Base-by-base conservation (phyloP, 2,888 invertebrate species). In the Harpagoxenus sublaevis region DNA sequence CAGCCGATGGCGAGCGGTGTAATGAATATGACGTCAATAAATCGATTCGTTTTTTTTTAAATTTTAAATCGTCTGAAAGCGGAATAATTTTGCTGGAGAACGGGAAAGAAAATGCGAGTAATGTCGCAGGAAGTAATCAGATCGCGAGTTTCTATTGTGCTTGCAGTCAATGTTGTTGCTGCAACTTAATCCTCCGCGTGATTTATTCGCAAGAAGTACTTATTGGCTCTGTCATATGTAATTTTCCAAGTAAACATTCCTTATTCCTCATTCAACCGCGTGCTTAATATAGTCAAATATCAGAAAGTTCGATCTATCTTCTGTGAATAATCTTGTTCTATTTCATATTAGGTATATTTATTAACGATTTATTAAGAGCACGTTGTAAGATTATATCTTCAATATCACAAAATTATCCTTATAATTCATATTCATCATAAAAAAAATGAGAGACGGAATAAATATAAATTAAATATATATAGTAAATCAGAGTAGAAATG, bases 91-190 rank as follows among this genome's bases (percentile, higher is more conserved):
- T 15, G 60, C 18, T 48, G 23, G 15, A 55, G 57, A 23, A 39
- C 15, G 35, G 5, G 31, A 39, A 31, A 66, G n/a, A 60, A 48
- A 71, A 35, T 3, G 12, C 45, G 23, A 79, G 71, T 45, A 57
- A 60, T 18, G 60, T 60, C 60, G 18, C 60, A 51, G 60, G 48
- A 81, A 81, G 3, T 62, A 23, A 81, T 39, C 9, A 45, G 31
- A 57, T 51, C 45, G 31, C 23, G 45, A 60, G 18, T 71, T 71
- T 51, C 73, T 45, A 45, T 81, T 35, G 73, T 60, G 28, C 8
- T 48, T 60, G 71, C 48, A 48, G 48, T 28, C 48, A 60, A 9
- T 71, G 48, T 79, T 55, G 48, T 81, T 81, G 35, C 10, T 23
- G 23, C 39, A 71, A 79, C n/a, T 71, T 23, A 23, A 23, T 81